Conservation (phyloP, 2,113 vertebrate species). For the Carollia perspicillata region DNA sequence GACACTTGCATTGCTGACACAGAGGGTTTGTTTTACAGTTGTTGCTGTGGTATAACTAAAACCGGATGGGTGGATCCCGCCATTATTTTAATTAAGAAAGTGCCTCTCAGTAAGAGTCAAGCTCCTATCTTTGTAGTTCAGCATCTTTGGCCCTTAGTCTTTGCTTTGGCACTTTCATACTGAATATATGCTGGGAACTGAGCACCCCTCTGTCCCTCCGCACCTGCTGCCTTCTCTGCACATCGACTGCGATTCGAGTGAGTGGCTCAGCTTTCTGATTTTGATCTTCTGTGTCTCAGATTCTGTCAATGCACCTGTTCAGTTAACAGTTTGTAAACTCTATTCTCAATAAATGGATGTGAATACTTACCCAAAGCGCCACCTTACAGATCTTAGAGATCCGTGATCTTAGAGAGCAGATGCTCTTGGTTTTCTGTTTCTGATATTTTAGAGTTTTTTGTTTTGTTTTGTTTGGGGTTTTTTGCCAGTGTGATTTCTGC, state of each 20-base stretch:
- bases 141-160: conserved; percentile 27
- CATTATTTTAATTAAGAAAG: conserved; percentile 32
- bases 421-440: neutral
- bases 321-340: neutral
- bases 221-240: conserved; percentile 1
- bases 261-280: neutral
- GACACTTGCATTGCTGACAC: neutral
- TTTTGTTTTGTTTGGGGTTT: neutral
- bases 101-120: neutral
- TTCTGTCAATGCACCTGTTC: conserved; percentile 3
- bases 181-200: neutral
- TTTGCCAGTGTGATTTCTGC: neutral
- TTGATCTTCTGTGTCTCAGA: conserved; percentile 26
- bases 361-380: neutral
- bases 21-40: neutral
- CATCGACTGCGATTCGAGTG: neutral
- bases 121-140: neutral
- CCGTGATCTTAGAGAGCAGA: neutral
- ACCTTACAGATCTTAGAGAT: too few relatives aligned
- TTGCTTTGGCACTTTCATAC: neutral
- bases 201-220: neutral
- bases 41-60: neutral
- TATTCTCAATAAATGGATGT: neutral
- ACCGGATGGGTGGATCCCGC: neutral
- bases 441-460: neutral